phyloP scores from a whole-genome alignment of 2,797 vertebrate genomes.

The Megalops cyprinoides region DNA sequence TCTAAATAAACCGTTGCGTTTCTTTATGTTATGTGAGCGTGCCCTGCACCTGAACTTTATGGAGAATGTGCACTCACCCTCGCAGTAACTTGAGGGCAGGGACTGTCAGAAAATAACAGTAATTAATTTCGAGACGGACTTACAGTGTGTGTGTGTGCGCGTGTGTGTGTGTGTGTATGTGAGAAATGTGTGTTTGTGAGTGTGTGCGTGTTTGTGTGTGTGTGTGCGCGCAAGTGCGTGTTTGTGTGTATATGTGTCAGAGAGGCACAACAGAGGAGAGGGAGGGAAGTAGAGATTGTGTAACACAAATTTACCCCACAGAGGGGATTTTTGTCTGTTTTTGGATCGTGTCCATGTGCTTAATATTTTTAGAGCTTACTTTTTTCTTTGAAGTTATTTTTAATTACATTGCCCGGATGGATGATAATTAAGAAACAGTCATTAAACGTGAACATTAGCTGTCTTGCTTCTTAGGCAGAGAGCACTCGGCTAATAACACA shows the following conservation, averaged over 20 bases:
- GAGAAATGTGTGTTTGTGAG: background rate
- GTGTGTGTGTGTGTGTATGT: background rate
- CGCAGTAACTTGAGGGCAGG: background rate
- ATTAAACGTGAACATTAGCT: slow-evolving; percentile 59
- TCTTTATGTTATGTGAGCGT: background rate
- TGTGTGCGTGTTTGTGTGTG: slow-evolving; percentile 20
- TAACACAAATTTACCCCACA: slow-evolving; percentile 16
- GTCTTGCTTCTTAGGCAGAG: slow-evolving; percentile 48
- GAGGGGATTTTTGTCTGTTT: slow-evolving; percentile 10
- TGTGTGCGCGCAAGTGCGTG: slow-evolving; percentile 10
- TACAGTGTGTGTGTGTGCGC: slow-evolving; percentile 8
- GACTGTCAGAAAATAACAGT: slow-evolving; percentile 11
- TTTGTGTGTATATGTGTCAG: background rate
- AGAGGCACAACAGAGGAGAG: background rate
- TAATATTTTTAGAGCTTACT: slow-evolving; percentile 56
- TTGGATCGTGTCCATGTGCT: slow-evolving; percentile 40
- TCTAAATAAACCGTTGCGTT: too few relatives aligned
- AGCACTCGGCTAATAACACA: slow-evolving; percentile 51
- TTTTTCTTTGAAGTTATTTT: slow-evolving; percentile 72
- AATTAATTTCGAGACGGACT: background rate
- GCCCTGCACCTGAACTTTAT: slow-evolving; percentile 33
- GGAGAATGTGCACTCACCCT: slow-evolving; percentile 25
- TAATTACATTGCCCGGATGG: slow-evolving; percentile 61
- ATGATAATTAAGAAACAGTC: slow-evolving; percentile 65
- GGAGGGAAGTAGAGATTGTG: background rate